Conservation (phyloP, 2,888 invertebrate genomes). For the Tiliacea aurago region DNA sequence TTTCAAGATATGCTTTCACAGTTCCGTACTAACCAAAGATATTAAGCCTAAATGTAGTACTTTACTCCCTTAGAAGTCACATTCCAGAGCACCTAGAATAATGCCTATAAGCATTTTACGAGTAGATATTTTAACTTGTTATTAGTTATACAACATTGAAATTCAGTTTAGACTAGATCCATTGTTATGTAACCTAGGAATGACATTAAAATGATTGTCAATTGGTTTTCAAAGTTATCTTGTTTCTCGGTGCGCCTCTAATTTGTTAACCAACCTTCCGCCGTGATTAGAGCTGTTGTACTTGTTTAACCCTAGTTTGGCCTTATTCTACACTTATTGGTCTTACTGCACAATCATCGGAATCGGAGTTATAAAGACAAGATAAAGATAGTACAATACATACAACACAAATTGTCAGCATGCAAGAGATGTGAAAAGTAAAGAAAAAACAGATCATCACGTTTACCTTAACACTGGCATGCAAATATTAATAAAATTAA, state of each 20-base stretch:
- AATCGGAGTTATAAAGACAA: not conserved
- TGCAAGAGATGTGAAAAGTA: too few species aligned
- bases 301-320: not conserved
- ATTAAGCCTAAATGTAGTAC: not conserved
- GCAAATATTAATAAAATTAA: too few species aligned
- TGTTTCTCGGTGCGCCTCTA: conserved; percentile 4
- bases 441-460: too few species aligned
- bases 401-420: too few species aligned
- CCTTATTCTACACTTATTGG: not conserved
- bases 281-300: not conserved
- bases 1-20: too few species aligned
- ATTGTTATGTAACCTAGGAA: conserved; percentile 2
- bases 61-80: not conserved
- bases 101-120: not conserved
- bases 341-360: not conserved
- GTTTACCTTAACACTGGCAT: too few species aligned
- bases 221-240: conserved; percentile 7
- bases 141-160: not conserved
- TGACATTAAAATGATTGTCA: not conserved
- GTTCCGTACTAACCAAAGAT: not conserved
- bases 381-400: too few species aligned
- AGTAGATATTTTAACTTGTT: not conserved
- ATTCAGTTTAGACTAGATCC: not conserved
- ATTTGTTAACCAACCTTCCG: conserved; percentile 4
- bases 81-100: not conserved